Evolutionary conservation across 2,888 invertebrate species (phyloP).

Genomic region (Dendrolimus houi): DNA sequence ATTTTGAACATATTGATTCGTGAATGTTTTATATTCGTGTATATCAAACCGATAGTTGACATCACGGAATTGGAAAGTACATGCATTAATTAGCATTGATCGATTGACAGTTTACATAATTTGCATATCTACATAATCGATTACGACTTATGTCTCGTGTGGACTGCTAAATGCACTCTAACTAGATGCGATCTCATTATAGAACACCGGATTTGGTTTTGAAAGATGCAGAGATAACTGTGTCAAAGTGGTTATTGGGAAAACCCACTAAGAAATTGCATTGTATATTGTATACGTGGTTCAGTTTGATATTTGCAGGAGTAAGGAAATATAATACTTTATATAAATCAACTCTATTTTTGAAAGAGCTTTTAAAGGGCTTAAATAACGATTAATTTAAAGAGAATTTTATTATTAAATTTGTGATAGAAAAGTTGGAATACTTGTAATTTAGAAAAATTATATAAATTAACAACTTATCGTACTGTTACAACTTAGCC

Average conservation of each 20-base stretch:
- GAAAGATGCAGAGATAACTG: background rate
- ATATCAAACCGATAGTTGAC: background rate
- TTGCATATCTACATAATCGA: background rate
- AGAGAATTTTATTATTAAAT: too few relatives aligned
- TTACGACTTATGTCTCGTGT: background rate
- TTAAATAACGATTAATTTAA: too few relatives aligned
- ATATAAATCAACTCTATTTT: too few relatives aligned
- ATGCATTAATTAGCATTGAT: conserved; percentile 7
- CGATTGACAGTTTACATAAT: background rate
- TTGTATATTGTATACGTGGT: too few relatives aligned
- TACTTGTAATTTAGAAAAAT: too few relatives aligned
- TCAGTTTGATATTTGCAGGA: too few relatives aligned
- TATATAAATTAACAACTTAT: too few relatives aligned
- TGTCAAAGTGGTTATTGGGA: background rate
- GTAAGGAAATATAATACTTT: too few relatives aligned
- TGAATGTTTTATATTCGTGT: background rate
- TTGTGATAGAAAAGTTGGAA: too few relatives aligned
- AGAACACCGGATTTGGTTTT: background rate
- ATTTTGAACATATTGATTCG: too few relatives aligned
- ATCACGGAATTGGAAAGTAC: background rate
- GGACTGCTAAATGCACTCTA: background rate
- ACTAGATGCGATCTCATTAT: background rate
- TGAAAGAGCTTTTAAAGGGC: too few relatives aligned
- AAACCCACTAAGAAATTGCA: background rate
- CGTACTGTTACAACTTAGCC: too few relatives aligned